Evolutionary conservation across 37 sponge, comb jelly and placozoan species (phyloP).

Genomic region (Beroe ovata): DNA sequence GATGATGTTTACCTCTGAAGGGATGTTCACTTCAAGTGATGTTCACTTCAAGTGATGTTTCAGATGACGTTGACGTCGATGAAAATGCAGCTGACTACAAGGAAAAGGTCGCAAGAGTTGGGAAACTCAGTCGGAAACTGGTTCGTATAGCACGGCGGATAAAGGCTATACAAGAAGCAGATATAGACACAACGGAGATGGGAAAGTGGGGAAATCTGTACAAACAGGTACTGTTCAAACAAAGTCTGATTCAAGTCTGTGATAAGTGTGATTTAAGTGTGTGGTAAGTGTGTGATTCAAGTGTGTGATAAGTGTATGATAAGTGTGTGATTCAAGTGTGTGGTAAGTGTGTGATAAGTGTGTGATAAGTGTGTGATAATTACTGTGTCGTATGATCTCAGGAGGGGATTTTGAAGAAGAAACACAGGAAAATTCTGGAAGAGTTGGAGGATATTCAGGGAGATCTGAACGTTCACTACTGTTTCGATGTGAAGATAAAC

Average conservation of each 20-base stretch:
- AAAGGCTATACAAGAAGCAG: slow-evolving; percentile 56
- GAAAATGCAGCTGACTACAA: slow-evolving; percentile 14
- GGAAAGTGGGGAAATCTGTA: slow-evolving; percentile 60
- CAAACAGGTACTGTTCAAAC: slow-evolving; percentile 59
- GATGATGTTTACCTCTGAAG: too few species aligned
- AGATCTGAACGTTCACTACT: slow-evolving; percentile 3
- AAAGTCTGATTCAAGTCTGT: too few species aligned
- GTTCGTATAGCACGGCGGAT: slow-evolving; percentile 18
- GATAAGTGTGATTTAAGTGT: too few species aligned
- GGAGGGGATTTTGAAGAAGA: slow-evolving; percentile 61
- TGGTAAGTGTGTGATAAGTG: too few species aligned
- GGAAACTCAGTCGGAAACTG: slow-evolving; percentile 16
- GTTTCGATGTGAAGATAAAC: slow-evolving; percentile 25
- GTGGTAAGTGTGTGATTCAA: too few species aligned
- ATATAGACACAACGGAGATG: slow-evolving; percentile 6
- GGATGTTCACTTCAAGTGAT: too few species aligned
- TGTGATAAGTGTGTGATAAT: too few species aligned
- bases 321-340: too few species aligned
- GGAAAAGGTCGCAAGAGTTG: slow-evolving; percentile 8
- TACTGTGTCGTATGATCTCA: slow-evolving; percentile 6
- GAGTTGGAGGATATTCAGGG: slow-evolving; percentile 60
- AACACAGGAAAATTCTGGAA: slow-evolving; percentile 30
- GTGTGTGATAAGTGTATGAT: too few species aligned
- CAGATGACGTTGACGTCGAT: slow-evolving; percentile 7
- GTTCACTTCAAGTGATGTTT: neutral